Evolutionary conservation across 2,797 vertebrate genomes (phyloP), one percentile per base, ranked within the genome.

Genomic region (Bothrops alternatus): DNA sequence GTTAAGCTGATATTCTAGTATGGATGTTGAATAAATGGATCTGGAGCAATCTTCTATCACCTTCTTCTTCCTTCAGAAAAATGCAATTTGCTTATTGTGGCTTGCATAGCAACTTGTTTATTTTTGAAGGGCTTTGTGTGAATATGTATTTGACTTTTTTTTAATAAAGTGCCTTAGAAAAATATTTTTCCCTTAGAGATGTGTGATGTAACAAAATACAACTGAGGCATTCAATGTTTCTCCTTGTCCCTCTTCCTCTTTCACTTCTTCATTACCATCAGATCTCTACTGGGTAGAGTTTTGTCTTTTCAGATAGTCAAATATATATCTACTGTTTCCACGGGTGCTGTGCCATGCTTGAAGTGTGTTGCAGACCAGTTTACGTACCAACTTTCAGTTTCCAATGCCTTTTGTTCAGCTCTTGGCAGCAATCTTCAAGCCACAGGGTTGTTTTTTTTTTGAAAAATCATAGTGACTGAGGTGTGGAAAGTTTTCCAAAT

Each of bases 81-180:
- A 94, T 94, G 92, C 93, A 91, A 91, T 0, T 0, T 86, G 63
- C 93, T 94, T 94, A 50, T 85, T 88, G 42, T 89, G 78, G 91
- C 94, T 96, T 94, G 93, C 93, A 92, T 94, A 88, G 0, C 20
- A 78, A 47, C 47, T 91, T 88, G 93, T 95, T 95, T 92, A 91
- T 96, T 96, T 96, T 92, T 96, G 94, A 97, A 93, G 86, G 92
- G 90, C 88, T 93, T 95, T 87, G 94, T 94, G 90, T 95, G 94
- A 42, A 58, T 90, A 47, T 86, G 58, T 95, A 93, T 63, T 50
- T 86, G 28, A 93, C 87, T 95, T 97, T 98, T 98, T 97, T 98
- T 96, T 96, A 93, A 99, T 98, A 98, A 99, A 99, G 99, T 99
- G 99, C 99, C 99, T 99, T 99, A 98, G 97, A 96, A 95, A 96